Evolutionary conservation across 2,797 vertebrate genomes (phyloP), one percentile per base, ranked within the genome.

Genomic region (Meda fulgida): DNA sequence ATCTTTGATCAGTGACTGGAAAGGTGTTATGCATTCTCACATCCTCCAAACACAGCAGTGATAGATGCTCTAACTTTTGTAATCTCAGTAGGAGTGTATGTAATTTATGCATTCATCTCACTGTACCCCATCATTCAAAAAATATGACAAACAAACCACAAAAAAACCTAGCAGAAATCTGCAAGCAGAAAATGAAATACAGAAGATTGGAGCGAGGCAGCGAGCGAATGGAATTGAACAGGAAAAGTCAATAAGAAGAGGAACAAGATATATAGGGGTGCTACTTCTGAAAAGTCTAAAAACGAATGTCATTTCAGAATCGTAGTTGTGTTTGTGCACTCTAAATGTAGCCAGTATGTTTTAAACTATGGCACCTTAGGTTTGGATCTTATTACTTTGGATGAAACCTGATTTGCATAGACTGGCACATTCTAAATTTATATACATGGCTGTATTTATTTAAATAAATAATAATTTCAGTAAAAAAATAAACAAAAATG

Each of bases 1-100:
- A 55, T 78, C 85, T 86, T 71, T 83, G 85, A 83, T 86, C 85
- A 83, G 40, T 60, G 71, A 82, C 75, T 43, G 40, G 83, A 84
- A 85, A 85, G 40, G 77, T 80, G 84, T 65, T 65, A 79, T 70
- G 77, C 75, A 53, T 58, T 53, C 80, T 72, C 55, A 34, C 75
- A 73, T 65, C n/a, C 81, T 40, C 81, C 10, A 8, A 60, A 72
- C 69, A 14, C 40, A 65, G 19, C 26, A 8, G 36, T 67, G 81
- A 84, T 53, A 79, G 85, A 86, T 73, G 46, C 55, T 67, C n/a
- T 43, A 73, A 79, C 66, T 83, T 86, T 72, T 83, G 73, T 70
- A 43, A 82, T 79, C 66, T 83, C 85, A 8, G 29, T 10, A 71
- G 46, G 36, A 80, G 72, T 29, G 43, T 60, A 34, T 80, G 55